Conservation (phyloP, 2,797 vertebrate genomes). For the Eleutherodactylus coqui region DNA sequence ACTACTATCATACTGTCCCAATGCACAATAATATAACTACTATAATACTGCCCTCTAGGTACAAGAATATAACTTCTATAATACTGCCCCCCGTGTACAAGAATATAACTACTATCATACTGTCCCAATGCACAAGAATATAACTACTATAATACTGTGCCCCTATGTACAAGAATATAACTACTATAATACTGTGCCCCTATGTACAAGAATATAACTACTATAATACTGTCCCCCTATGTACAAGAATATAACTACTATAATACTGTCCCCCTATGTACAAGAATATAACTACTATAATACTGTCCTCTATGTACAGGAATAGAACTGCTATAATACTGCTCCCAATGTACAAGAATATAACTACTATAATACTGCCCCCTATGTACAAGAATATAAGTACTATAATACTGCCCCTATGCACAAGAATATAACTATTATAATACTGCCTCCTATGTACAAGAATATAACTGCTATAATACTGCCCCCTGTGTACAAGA, state of each 20-base stretch:
- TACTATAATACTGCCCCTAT: slow-evolving; percentile 16
- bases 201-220: slow-evolving; percentile 2
- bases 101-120: background rate
- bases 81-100: background rate
- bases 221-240: slow-evolving; percentile 8
- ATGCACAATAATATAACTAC: background rate
- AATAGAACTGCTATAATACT: slow-evolving; percentile 12
- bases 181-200: slow-evolving; percentile 18
- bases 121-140: background rate
- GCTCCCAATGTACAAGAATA: background rate
- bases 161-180: slow-evolving; percentile 6
- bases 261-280: background rate
- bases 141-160: slow-evolving; percentile 18
- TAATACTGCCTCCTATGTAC: background rate
- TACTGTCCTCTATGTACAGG: background rate
- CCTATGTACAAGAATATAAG: background rate
- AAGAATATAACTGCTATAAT: background rate
- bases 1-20: background rate
- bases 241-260: slow-evolving; percentile 8
- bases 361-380: slow-evolving; percentile 9
- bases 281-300: slow-evolving; percentile 15
- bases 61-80: slow-evolving; percentile 4
- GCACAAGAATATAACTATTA: background rate
- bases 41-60: background rate
- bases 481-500: background rate